A percentile compares a stretch with the other conserved stretches of the same genome.
These are phyloP conservation scores for Xanthia icteritia DNA, from an alignment of 2,888 invertebrate species.

Conservation along the genomic window DNA sequence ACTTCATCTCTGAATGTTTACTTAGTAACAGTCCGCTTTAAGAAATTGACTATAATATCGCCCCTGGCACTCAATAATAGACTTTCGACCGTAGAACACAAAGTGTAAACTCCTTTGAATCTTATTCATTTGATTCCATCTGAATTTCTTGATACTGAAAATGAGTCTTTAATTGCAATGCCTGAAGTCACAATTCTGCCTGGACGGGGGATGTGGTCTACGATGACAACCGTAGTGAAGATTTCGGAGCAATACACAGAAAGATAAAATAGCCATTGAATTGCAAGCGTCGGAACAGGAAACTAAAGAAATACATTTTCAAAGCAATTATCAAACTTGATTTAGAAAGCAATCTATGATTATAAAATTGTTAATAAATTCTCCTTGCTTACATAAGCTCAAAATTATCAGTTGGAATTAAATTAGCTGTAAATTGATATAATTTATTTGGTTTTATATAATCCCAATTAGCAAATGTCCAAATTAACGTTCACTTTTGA, in stretches of 20 bases:
- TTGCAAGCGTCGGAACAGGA: constrained; percentile 57
- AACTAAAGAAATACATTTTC: constrained; percentile 69
- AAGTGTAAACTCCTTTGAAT: constrained; percentile 50
- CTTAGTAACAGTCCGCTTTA: constrained; percentile 88
- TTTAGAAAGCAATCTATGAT: constrained; percentile 63
- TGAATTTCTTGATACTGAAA: constrained; percentile 65
- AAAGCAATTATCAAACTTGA: constrained; percentile 63
- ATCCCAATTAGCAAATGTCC: constrained; percentile 27
- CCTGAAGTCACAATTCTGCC: constrained; percentile 69
- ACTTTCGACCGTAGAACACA: constrained; percentile 59
- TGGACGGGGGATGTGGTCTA: constrained; percentile 62
- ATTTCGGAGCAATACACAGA: constrained; percentile 75
- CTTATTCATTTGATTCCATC: constrained; percentile 42
- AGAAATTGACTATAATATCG: constrained; percentile 81
- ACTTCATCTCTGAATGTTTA: constrained; percentile 86
- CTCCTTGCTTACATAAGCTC: constrained; percentile 53
- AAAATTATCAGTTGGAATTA: constrained; percentile 43
- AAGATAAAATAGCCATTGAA: constrained; percentile 63
- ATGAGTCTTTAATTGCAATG: constrained; percentile 67
- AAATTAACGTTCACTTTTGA: constrained; percentile 25
- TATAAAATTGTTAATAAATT: constrained; percentile 44
- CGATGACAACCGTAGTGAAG: constrained; percentile 78
- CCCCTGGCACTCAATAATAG: constrained; percentile 58
- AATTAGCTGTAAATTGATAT: constrained; percentile 43
- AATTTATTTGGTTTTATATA: constrained; percentile 29